phyloP scores from a whole-genome alignment of 2,888 invertebrate species.

The Trissonchulus sp. region DNA sequence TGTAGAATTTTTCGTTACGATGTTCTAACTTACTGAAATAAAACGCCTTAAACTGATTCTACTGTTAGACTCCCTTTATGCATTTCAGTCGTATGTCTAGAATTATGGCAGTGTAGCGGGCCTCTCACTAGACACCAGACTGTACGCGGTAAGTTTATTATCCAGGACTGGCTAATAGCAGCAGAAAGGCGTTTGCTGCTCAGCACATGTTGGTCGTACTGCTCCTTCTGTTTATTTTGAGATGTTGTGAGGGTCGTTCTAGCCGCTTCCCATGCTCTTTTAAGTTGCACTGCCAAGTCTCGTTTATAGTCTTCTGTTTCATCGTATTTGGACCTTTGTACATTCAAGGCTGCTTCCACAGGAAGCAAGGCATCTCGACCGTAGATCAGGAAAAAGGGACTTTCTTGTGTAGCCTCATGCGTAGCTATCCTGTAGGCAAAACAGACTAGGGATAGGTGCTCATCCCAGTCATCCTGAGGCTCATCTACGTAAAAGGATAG shows the following conservation, averaged over 20 bases:
- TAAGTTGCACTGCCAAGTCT: neutral
- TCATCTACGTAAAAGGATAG: too few relatives aligned
- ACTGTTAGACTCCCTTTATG: too few relatives aligned
- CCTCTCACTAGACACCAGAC: too few relatives aligned
- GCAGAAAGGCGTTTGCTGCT: too few relatives aligned
- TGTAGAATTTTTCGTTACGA: too few relatives aligned
- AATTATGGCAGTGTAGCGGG: too few relatives aligned
- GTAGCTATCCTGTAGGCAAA: constrained; percentile 38
- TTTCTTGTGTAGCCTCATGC: constrained; percentile 33
- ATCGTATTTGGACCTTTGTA: neutral
- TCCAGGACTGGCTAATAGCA: too few relatives aligned
- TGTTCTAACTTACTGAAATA: too few relatives aligned
- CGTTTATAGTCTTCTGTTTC: neutral
- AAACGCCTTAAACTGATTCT: too few relatives aligned
- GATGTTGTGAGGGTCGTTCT: neutral
- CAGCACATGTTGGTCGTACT: constrained; percentile 1
- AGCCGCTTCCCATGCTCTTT: neutral
- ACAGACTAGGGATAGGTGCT: constrained; percentile 27
- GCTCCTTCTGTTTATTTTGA: constrained; percentile 6
- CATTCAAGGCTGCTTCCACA: too few relatives aligned
- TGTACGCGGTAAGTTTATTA: too few relatives aligned
- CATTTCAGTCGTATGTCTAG: too few relatives aligned
- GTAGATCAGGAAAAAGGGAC: constrained; percentile 38
- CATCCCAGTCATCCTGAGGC: constrained; percentile 32
- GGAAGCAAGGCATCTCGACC: constrained; percentile 36